Evolutionary conservation across 2,888 invertebrate genomes (phyloP).

Genomic region (Bursaphelenchus okinawaensis): DNA sequence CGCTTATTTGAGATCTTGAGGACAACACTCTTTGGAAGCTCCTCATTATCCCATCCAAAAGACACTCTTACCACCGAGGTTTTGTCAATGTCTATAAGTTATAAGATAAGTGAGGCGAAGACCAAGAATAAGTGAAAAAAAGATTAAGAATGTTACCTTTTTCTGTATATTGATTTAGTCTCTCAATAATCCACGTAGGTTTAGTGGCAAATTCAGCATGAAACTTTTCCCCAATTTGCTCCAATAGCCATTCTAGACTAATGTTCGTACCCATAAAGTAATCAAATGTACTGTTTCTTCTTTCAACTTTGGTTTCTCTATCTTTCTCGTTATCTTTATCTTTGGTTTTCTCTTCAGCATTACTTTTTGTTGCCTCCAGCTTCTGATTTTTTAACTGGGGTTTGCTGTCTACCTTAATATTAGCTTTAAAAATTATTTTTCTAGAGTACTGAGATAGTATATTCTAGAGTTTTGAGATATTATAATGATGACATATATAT

Average conservation of each 20-base stretch:
- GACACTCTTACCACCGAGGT: constrained; percentile 46
- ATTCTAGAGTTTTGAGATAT: too few relatives aligned
- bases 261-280: constrained; percentile 42
- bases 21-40: constrained; percentile 43
- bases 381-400: neutral
- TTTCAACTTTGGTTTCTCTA: neutral
- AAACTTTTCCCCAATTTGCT: constrained; percentile 41
- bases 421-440: too few relatives aligned
- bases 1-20: constrained; percentile 44
- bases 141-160: constrained; percentile 27
- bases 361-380: neutral
- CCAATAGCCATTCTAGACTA: constrained; percentile 47
- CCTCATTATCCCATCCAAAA: constrained; percentile 49
- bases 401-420: neutral
- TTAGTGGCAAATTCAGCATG: constrained; percentile 40
- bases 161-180: constrained; percentile 35
- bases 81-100: constrained; percentile 33
- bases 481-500: too few relatives aligned
- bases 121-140: too few relatives aligned
- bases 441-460: too few relatives aligned
- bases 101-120: constrained; percentile 6
- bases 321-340: neutral
- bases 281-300: neutral
- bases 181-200: constrained; percentile 51
- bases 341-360: neutral